phyloP scores from a whole-genome alignment of 1,140 invertebrate species.

The Heliconius melpomene region DNA sequence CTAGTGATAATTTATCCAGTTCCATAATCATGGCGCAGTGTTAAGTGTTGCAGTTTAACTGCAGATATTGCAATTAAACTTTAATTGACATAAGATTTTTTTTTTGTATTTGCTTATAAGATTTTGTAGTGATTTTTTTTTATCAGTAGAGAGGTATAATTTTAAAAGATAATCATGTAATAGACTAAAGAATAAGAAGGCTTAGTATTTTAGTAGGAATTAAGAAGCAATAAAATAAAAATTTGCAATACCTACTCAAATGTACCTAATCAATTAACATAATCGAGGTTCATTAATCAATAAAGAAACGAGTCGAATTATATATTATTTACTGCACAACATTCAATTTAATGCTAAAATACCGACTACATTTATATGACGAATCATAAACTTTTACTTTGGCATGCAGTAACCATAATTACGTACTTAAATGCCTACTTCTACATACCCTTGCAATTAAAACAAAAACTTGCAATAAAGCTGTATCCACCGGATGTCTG shows the following conservation, averaged over 20 bases:
- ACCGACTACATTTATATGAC: neutral
- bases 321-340: neutral
- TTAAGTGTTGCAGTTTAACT: neutral
- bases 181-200: too few species aligned
- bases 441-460: slow-evolving; percentile 14
- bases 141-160: too few species aligned
- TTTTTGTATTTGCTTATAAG: too few species aligned
- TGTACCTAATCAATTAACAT: too few species aligned
- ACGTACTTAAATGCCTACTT: neutral
- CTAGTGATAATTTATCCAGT: slow-evolving; percentile 7
- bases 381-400: slow-evolving; percentile 14
- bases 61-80: neutral
- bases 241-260: too few species aligned
- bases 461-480: slow-evolving; percentile 12
- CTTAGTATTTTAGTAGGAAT: too few species aligned
- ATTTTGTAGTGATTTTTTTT: too few species aligned
- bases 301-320: neutral
- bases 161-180: too few species aligned
- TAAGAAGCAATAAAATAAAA: too few species aligned
- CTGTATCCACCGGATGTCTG: slow-evolving; percentile 13
- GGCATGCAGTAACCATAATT: slow-evolving; percentile 3
- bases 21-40: neutral
- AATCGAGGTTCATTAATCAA: too few species aligned
- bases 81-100: neutral
- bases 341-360: neutral